phyloP scores from a whole-genome alignment of 1,140 invertebrate species.

The Macrosteles quadrilineatus region DNA sequence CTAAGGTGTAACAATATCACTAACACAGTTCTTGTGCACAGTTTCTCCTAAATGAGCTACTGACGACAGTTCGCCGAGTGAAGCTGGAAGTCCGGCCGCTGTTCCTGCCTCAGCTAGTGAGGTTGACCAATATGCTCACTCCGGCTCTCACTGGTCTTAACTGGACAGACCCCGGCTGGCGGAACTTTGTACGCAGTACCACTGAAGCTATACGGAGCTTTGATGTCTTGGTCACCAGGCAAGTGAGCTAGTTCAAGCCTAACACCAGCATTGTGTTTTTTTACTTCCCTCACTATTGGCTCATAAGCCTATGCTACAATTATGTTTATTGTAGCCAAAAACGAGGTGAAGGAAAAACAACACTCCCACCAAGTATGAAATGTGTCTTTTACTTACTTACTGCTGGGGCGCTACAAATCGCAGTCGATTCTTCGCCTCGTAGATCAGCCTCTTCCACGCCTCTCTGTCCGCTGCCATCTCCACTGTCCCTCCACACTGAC shows the following conservation, averaged over 20 bases:
- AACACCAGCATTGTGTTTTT: not conserved
- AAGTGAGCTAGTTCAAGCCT: conserved; percentile 19
- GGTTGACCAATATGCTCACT: conserved; percentile 74
- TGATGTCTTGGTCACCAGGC: conserved; percentile 70
- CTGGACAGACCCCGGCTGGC: conserved; percentile 80
- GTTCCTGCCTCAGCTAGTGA: conserved; percentile 81
- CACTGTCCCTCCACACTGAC: too few relatives aligned
- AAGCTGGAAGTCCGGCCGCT: conserved; percentile 83
- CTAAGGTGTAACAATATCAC: too few relatives aligned
- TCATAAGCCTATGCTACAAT: too few relatives aligned
- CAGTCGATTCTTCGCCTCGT: too few relatives aligned
- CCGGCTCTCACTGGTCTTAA: conserved; percentile 76
- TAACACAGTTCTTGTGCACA: conserved; percentile 43
- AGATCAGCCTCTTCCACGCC: too few relatives aligned
- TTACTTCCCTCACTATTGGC: too few relatives aligned
- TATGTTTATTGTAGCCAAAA: too few relatives aligned
- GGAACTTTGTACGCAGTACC: conserved; percentile 67
- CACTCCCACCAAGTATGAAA: too few relatives aligned
- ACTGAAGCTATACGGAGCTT: conserved; percentile 75
- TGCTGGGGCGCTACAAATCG: too few relatives aligned
- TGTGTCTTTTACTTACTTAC: too few relatives aligned
- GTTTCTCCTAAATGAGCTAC: conserved; percentile 75
- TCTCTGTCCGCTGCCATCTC: too few relatives aligned
- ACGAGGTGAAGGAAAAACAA: too few relatives aligned
- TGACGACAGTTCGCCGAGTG: conserved; percentile 69